Base-by-base conservation (phyloP, 2,113 vertebrate species). In the Drymodes brunneopygia region DNA sequence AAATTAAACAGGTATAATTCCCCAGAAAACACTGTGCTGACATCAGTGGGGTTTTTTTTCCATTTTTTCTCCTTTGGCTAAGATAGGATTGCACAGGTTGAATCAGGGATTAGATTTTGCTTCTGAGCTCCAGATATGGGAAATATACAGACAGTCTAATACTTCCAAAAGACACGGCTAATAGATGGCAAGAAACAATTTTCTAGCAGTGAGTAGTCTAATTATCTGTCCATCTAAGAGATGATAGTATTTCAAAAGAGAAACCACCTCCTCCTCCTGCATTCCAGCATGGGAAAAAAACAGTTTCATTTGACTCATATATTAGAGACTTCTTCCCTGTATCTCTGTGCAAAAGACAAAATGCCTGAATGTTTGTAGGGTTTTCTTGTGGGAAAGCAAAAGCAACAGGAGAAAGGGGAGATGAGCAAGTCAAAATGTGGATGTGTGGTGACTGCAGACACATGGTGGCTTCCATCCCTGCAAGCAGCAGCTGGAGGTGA, bases 1-100 rank as follows among this genome's bases (percentile, higher is more conserved):
- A 70, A 95, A 91, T 73, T 72, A 75, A 95, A 94, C 47, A 80
- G 79, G 54, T 74, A 35, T 33, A 90, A 93, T 83, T 71, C 82
- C 87, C 85, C 78, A 65, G 57, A 75, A 89, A 91, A 64, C 27
- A 48, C 82, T 65, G 65, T 10, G 50, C 79, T 90, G 75, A 88
- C 80, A 96, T 88, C 74, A 83, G 7, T 83, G 50, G 0, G 24
- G n/a, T n/a, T n/a, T 78, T 78, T 79, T 50, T 11, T 7, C 31
- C 6, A 4, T 7, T 31, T 81, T 31, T 80, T 29, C 25, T 35
- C 33, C 57, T 92, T 57, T 73, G 66, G 50, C 70, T 80, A 64
- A 67, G 1, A 45, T 38, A 85, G 81, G 87, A 92, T 95, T 82
- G 91, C 86, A 82, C 23, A 47, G 70, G 45, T 82, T 87, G 82